A percentile compares a stretch with the other conserved stretches of the same genome.
Conservation (phyloP, 2,888 invertebrate genomes). For the Steromphala cineraria region DNA sequence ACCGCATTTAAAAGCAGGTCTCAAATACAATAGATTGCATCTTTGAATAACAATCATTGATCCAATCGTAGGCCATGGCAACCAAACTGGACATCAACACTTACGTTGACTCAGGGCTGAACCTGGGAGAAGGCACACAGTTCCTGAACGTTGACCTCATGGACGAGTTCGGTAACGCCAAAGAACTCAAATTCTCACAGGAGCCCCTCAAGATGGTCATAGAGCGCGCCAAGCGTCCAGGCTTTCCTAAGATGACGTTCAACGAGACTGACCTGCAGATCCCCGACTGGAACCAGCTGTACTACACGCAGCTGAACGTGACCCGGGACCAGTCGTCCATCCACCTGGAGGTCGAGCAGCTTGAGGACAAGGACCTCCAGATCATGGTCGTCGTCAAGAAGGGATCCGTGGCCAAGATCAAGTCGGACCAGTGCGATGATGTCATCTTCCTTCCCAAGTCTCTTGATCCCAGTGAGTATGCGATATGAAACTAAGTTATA, state of each 20-base stretch:
- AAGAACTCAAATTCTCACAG: background rate
- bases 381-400: background rate
- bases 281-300: background rate
- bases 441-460: background rate
- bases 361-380: background rate
- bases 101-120: background rate
- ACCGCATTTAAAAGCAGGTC: too few relatives aligned
- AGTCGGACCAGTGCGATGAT: background rate
- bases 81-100: background rate
- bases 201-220: background rate
- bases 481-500: too few relatives aligned
- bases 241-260: background rate
- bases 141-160: background rate
- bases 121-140: background rate
- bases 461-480: background rate
- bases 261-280: background rate
- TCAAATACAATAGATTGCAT: too few relatives aligned
- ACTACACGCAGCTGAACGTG: background rate
- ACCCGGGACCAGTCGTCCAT: background rate
- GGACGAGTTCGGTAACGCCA: background rate
- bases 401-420: background rate
- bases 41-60: too few relatives aligned
- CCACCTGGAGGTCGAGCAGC: background rate
- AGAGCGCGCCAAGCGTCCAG: background rate
- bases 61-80: background rate